phyloP scores from a whole-genome alignment of 1,140 invertebrate genomes.

The Drosophila hydei region DNA sequence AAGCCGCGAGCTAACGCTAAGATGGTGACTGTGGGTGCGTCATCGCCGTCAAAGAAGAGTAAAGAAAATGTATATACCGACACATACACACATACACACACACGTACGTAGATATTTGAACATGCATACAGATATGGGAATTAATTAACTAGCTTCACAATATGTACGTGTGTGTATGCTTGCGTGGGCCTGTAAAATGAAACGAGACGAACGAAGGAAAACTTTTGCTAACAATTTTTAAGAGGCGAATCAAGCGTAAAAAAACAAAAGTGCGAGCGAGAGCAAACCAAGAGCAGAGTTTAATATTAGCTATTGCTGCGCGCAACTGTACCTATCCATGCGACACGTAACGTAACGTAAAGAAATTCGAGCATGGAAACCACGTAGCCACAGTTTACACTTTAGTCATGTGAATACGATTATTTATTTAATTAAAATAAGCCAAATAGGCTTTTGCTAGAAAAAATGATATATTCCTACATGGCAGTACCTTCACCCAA shows the following conservation, averaged over 20 bases:
- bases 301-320: slow-evolving; percentile 25
- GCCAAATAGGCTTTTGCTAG: slow-evolving; percentile 29
- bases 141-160: slow-evolving; percentile 4
- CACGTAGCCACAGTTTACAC: not conserved
- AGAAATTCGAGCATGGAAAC: not conserved
- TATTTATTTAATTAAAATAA: slow-evolving; percentile 50
- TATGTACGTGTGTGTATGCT: not conserved
- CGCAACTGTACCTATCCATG: slow-evolving; percentile 38
- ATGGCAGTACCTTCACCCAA: too few species aligned
- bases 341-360: slow-evolving; percentile 10
- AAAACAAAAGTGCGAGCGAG: slow-evolving; percentile 14
- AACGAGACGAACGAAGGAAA: slow-evolving; percentile 32
- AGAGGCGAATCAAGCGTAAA: slow-evolving; percentile 17
- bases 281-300: slow-evolving; percentile 3
- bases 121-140: not conserved
- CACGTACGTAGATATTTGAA: not conserved
- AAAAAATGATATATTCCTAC: too few species aligned
- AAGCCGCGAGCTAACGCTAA: slow-evolving; percentile 36
- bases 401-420: slow-evolving; percentile 21
- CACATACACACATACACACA: not conserved
- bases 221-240: slow-evolving; percentile 40
- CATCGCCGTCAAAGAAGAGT: slow-evolving; percentile 18
- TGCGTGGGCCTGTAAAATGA: slow-evolving; percentile 13
- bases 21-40: slow-evolving; percentile 22
- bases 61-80: slow-evolving; percentile 2